Percentiles rank a stretch among this genome's conserved stretches.
Conservation (phyloP, 2,113 vertebrate genomes). For the Rhea pennata region DNA sequence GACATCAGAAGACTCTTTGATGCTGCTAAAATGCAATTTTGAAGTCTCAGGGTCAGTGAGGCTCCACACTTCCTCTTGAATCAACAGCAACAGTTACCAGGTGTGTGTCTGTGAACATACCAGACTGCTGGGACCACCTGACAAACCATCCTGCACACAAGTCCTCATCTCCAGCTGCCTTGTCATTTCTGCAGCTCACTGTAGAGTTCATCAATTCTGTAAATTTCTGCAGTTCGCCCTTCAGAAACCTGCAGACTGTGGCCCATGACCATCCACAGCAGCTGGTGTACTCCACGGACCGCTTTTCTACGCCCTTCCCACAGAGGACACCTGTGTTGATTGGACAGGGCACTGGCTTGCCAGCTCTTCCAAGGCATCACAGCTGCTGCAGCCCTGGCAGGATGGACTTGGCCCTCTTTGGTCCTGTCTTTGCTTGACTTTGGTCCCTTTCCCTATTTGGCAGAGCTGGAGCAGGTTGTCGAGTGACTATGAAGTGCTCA, state of each 20-base stretch:
- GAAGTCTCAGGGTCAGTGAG: not conserved
- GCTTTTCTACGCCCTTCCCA: not conserved
- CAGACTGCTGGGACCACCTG: not conserved
- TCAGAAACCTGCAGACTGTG: not conserved
- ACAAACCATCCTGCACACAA: not conserved
- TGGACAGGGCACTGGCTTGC: not conserved
- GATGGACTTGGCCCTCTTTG: not conserved
- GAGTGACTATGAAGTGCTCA: not conserved
- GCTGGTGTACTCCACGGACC: not conserved
- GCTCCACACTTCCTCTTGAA: not conserved
- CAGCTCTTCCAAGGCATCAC: not conserved
- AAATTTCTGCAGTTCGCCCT: not conserved
- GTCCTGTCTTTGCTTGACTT: not conserved
- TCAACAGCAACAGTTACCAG: fast-evolving
- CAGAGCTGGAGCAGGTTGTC: not conserved
- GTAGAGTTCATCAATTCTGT: not conserved
- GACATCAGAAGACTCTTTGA: not conserved
- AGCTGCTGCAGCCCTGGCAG: not conserved
- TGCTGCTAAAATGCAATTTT: not conserved
- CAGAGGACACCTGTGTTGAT: not conserved
- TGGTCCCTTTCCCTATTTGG: not conserved
- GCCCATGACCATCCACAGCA: too few species aligned
- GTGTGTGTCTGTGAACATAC: not conserved
- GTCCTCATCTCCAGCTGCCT: not conserved
- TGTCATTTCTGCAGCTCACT: not conserved